These are phyloP conservation scores for Andricus grossulariae DNA, from an alignment of 1,140 invertebrate genomes.

Conservation along the genomic window DNA sequence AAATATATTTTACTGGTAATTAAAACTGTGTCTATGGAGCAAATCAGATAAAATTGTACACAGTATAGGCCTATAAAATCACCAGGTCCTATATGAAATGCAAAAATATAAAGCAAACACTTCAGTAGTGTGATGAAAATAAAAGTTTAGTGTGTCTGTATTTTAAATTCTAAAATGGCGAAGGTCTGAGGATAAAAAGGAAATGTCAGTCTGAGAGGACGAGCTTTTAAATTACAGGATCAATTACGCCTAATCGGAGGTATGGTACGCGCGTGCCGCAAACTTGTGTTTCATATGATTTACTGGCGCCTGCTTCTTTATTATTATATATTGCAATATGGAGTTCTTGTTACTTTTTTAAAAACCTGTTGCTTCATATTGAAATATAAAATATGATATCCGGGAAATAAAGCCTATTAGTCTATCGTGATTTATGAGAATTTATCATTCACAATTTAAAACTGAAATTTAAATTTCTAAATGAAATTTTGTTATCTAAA, in stretches of 20 bases:
- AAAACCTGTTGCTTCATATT: not conserved
- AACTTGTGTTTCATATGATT: not conserved
- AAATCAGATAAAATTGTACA: too few relatives aligned
- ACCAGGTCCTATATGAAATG: too few relatives aligned
- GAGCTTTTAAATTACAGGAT: conserved; percentile 14
- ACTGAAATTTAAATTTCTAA: not conserved
- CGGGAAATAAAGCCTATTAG: not conserved
- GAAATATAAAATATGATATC: not conserved
- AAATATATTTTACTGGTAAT: too few relatives aligned
- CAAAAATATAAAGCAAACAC: too few relatives aligned
- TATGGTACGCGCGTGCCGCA: not conserved
- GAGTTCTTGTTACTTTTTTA: not conserved
- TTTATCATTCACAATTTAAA: not conserved
- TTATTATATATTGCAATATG: not conserved
- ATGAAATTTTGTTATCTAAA: not conserved
- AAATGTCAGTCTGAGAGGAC: not conserved
- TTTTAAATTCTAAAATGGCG: not conserved
- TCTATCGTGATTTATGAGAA: not conserved
- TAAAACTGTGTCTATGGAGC: too few relatives aligned
- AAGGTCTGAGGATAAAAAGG: conserved; percentile 5
- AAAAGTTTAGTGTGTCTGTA: not conserved
- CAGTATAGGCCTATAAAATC: too few relatives aligned
- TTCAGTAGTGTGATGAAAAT: too few relatives aligned
- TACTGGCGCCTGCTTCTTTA: not conserved
- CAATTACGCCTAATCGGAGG: conserved; percentile 1